phyloP scores from a whole-genome alignment of 2,797 vertebrate genomes.

The Amblyraja radiata region DNA sequence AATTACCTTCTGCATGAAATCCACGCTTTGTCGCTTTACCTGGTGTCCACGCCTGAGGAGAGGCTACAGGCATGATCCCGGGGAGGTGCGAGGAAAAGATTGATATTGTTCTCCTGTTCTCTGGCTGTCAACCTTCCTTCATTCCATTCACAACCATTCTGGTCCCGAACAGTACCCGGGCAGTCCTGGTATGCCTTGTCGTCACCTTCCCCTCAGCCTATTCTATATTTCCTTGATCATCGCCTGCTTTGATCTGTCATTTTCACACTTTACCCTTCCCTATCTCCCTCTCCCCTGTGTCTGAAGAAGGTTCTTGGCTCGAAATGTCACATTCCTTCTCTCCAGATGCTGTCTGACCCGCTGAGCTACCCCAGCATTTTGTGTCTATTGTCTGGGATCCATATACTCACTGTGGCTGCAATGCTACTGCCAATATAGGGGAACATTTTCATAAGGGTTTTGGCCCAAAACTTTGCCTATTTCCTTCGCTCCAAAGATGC shows the following conservation, averaged over 20 bases:
- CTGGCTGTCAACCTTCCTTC: background rate
- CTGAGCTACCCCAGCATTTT: too few relatives aligned
- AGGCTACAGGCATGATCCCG: background rate
- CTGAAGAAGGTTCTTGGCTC: too few relatives aligned
- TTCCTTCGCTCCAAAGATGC: too few relatives aligned
- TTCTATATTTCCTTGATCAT: too few relatives aligned
- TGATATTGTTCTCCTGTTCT: background rate
- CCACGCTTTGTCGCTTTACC: background rate
- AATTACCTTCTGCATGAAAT: constrained; percentile 7
- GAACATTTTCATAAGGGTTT: background rate
- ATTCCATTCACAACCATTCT: background rate
- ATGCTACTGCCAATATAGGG: background rate
- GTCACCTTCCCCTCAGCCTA: too few relatives aligned
- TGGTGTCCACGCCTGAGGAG: background rate
- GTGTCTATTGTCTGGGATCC: background rate
- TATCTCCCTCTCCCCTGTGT: too few relatives aligned
- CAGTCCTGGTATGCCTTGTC: too few relatives aligned
- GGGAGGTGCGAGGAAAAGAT: background rate
- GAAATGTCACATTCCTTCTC: too few relatives aligned
- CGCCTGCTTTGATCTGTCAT: too few relatives aligned
- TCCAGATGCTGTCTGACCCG: too few relatives aligned
- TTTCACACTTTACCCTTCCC: too few relatives aligned
- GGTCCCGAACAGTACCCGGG: background rate
- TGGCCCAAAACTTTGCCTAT: too few relatives aligned
- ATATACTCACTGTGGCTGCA: background rate